phyloP scores from a whole-genome alignment of 2,113 vertebrate genomes.

The Psittacula cyanocephala region DNA sequence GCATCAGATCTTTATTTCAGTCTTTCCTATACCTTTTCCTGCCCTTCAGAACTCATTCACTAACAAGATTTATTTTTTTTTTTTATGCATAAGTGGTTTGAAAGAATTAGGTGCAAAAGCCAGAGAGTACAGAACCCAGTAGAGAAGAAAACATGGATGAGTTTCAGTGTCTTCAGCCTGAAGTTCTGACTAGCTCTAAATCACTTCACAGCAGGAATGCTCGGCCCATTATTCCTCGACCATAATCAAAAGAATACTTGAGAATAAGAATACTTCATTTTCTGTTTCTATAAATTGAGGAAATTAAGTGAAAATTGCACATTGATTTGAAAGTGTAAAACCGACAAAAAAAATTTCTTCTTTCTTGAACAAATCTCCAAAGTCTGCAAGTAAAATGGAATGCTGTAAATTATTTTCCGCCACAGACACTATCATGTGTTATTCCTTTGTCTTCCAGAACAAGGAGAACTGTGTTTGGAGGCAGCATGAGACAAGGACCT shows the following conservation, averaged over 20 bases:
- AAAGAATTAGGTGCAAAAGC: not conserved
- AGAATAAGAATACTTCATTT: not conserved
- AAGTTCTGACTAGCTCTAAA: not conserved
- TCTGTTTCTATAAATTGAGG: not conserved
- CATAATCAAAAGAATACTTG: not conserved
- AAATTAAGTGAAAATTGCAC: not conserved
- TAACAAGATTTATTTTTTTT: not conserved
- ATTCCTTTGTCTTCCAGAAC: not conserved
- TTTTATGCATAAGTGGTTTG: not conserved
- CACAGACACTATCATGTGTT: not conserved
- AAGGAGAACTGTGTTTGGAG: not conserved
- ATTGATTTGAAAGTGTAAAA: not conserved
- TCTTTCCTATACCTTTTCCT: not conserved
- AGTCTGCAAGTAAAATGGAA: not conserved
- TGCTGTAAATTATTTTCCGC: not conserved
- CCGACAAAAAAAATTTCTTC: not conserved
- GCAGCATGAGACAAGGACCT: not conserved
- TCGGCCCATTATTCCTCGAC: not conserved
- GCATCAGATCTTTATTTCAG: not conserved
- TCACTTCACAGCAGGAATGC: not conserved
- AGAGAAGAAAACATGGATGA: not conserved
- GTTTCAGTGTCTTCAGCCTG: not conserved
- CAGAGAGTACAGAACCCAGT: not conserved
- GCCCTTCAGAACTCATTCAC: not conserved
- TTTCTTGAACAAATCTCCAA: not conserved